These are phyloP conservation scores for Diploptera punctata DNA, from an alignment of 2,888 invertebrate species.

Conservation along the genomic window DNA sequence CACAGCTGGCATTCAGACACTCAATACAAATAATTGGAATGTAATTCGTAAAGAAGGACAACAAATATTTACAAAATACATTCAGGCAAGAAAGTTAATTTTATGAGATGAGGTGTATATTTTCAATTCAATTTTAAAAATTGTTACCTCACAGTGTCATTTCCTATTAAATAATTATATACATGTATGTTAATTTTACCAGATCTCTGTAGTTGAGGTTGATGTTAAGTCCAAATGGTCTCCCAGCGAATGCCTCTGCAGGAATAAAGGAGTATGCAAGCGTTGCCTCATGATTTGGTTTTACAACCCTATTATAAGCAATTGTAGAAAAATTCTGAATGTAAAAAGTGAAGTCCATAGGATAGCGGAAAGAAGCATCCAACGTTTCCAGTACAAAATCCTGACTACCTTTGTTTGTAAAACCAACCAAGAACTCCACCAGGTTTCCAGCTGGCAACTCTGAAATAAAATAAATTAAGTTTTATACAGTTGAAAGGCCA, in stretches of 20 bases:
- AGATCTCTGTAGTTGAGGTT: conserved; percentile 89
- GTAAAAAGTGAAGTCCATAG: conserved; percentile 97
- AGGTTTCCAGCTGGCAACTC: conserved; percentile 91
- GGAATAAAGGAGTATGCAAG: conserved; percentile 95
- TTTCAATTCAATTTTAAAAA: no score
- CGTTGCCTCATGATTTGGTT: conserved; percentile 92
- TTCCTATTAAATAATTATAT: no score
- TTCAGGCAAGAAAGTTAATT: no score
- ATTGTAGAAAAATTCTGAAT: conserved; percentile 98
- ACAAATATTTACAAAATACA: no score
- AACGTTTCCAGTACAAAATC: conserved; percentile 92
- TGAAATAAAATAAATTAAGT: conserved; percentile 52
- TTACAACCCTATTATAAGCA: conserved; percentile 85
- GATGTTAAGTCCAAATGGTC: conserved; percentile 95
- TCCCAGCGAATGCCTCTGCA: conserved; percentile 94
- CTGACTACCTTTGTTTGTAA: conserved; percentile 91
- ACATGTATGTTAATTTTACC: no score
- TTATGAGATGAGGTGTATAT: no score
- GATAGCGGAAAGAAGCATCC: conserved; percentile 98
- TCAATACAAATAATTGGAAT: no score
- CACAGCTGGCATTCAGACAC: no score
- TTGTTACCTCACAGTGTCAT: no score
- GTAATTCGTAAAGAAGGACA: no score
- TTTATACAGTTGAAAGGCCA: no score
- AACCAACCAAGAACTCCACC: conserved; percentile 95